These are phyloP conservation scores for Drosophila mimetica DNA, from an alignment of 2,888 invertebrate genomes.

Conservation along the genomic window DNA sequence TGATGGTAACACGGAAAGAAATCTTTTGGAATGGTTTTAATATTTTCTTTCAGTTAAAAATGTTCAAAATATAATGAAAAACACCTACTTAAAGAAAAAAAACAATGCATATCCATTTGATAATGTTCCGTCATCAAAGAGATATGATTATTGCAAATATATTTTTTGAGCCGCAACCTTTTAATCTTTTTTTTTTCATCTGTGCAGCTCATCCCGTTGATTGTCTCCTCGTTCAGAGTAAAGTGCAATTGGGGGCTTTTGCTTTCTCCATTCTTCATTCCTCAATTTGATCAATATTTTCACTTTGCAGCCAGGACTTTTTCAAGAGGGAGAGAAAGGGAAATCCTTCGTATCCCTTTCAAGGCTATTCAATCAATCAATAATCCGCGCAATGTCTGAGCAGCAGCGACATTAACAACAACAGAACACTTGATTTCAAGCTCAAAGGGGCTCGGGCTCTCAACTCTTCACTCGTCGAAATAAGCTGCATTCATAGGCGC, in stretches of 20 bases:
- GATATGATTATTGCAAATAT: too few relatives aligned
- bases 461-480: conserved; percentile 5
- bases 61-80: too few relatives aligned
- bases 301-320: conserved; percentile 7
- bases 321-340: neutral
- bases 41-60: too few relatives aligned
- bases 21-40: too few relatives aligned
- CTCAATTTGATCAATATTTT: conserved; percentile 13
- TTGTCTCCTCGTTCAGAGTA: conserved; percentile 7
- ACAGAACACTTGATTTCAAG: conserved; percentile 33
- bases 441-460: conserved; percentile 30
- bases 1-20: neutral
- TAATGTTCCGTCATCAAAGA: too few relatives aligned
- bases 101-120: too few relatives aligned
- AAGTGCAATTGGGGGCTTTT: conserved; percentile 24
- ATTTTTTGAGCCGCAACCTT: too few relatives aligned
- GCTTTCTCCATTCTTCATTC: neutral
- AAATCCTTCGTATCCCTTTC: conserved; percentile 1
- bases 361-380: conserved; percentile 39
- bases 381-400: conserved; percentile 25
- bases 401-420: conserved; percentile 17
- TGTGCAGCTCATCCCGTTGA: neutral
- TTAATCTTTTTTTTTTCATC: conserved; percentile 2
- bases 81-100: too few relatives aligned
- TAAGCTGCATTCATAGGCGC: conserved; percentile 29